Percentiles rank a stretch among this genome's conserved stretches.
Evolutionary conservation across 30 jellyfish, hydroid and myxozoan species (phyloP).

Genomic region (Cassiopea xamachana): DNA sequence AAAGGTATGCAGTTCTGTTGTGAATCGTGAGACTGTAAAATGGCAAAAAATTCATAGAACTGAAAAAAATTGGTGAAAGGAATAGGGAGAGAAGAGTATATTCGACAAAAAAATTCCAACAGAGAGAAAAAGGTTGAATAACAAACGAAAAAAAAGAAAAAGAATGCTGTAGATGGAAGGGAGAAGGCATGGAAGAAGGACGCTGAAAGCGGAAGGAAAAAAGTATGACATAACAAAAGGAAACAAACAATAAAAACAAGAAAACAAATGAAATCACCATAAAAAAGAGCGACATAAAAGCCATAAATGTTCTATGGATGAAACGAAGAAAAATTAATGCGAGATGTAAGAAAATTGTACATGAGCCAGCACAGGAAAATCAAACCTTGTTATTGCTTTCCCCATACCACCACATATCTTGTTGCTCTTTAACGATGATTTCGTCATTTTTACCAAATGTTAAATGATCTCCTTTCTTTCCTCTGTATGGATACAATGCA

Average conservation of each 20-base stretch:
- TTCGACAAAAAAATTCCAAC: background rate
- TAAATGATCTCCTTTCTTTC: slow-evolving; percentile 90
- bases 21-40: too few species aligned
- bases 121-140: background rate
- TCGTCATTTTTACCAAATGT: slow-evolving; percentile 86
- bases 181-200: background rate
- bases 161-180: background rate
- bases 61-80: background rate
- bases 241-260: background rate
- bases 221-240: background rate
- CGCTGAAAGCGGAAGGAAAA: background rate
- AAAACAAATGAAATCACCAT: background rate
- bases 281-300: background rate
- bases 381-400: slow-evolving; percentile 88
- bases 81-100: background rate
- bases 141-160: background rate
- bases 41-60: too few species aligned
- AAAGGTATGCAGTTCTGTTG: background rate
- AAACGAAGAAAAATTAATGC: background rate
- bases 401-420: slow-evolving; percentile 98
- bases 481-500: slow-evolving; percentile 91
- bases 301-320: background rate
- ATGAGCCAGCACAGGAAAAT: background rate
- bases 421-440: slow-evolving; percentile 88
- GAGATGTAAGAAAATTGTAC: background rate